Conservation (phyloP, 23 tunicate species). For the Trididemnum clinides region DNA sequence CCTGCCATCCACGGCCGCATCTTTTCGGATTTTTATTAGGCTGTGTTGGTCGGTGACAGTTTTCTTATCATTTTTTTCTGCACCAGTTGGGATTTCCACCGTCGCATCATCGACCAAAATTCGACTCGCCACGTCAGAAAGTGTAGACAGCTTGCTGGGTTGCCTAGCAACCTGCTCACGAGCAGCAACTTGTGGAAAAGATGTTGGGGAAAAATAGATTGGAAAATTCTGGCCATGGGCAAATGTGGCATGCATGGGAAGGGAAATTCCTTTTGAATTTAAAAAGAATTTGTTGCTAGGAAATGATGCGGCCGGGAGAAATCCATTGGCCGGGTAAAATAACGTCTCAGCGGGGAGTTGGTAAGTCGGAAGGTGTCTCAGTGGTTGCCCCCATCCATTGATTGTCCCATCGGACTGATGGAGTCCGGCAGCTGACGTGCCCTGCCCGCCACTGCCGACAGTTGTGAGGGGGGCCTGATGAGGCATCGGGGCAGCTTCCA, state of each 20-base stretch:
- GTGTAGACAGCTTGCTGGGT: slow-evolving; percentile 23
- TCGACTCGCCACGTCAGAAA: slow-evolving; percentile 44
- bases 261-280: not conserved
- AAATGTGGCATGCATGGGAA: not conserved
- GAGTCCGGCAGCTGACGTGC: not conserved
- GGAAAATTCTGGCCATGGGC: no score
- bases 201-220: not conserved
- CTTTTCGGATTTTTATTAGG: no score
- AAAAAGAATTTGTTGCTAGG: not conserved
- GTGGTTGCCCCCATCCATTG: not conserved
- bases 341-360: not conserved
- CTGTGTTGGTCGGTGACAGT: no score
- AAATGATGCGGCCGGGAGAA: not conserved
- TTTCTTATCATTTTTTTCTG: no score
- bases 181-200: not conserved
- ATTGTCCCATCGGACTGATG: not conserved
- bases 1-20: no score
- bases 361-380: not conserved
- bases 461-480: not conserved
- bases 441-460: not conserved
- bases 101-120: no score
- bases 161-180: not conserved
- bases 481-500: not conserved
- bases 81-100: no score
- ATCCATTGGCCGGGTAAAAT: not conserved